Evolutionary conservation across 2,888 invertebrate species (phyloP), one percentile per base, ranked within the genome.

Genomic region (Phorcus lineatus): DNA sequence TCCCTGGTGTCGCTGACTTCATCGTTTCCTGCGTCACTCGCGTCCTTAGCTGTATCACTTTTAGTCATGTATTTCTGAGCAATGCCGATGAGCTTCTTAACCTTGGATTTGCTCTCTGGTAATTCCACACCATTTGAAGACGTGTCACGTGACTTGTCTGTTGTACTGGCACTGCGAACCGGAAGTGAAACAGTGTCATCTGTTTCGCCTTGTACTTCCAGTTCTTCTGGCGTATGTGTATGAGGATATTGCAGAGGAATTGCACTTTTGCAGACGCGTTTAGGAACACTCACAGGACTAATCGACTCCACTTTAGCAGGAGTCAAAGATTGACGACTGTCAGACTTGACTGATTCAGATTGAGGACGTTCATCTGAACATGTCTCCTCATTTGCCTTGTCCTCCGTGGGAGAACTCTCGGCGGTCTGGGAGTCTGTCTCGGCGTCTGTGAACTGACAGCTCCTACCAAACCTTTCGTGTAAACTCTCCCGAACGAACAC

Each of bases 1-100:
- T 74, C 77, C 55, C 81, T 83, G 13, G 83, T 80, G 36, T 75
- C 83, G 74, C 81, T 81, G 22, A 81, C 83, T 24, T 83, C 83
- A 57, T 83, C 81, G 22, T 66, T 70, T 0, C n/a, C 77, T 17
- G 36, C 78, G 13, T 83, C 81, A 16, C 75, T 75, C 24, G 70
- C 78, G 28, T 78, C 78, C 17, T n/a, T n/a, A 3, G 17, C 53
- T 11, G 40, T 53, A 19, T 52, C 78, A 36, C 54, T 52, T 54
- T 66, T 53, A 13, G 9, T 67, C 66, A 78, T 54, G 53, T 52
- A 74, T 52, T 40, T 52, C 74, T 74, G 47, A 40, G 36, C 70
- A 11, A 70, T 19, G 2, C 70, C 70, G 6, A 74, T 52, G 22
- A 52, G 52, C 17, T 52, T 47, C 16, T 22, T 52, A 0, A 52